Evolutionary conservation across 2,888 invertebrate species (phyloP), one percentile per base, ranked within the genome.

Genomic region (Polydrusus pterygomalis): DNA sequence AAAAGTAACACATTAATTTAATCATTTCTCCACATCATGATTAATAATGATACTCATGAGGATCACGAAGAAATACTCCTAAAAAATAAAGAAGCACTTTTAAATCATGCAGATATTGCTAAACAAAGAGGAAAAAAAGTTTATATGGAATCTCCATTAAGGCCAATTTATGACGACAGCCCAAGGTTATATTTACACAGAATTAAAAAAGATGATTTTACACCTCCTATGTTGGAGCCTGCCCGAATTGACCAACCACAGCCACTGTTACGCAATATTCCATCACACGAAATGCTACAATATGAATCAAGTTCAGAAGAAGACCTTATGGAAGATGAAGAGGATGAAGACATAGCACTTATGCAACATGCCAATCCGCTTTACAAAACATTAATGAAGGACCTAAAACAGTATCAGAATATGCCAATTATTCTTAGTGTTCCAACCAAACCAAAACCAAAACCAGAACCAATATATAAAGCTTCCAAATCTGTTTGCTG

Each of bases 81-180:
- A 15, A 60, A 18, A 38, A 64, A 47, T 47, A 64, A 49, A 17
- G 30, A 64, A 64, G 11, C 25, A 2, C 64, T 64, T 17, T 18
- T 67, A 1, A 40, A 67, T 18, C 20, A 67, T 20, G 67, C 54
- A 20, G 54, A 54, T 54, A 13, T 54, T 20, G 15, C 40, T 10
- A 54, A 67, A n/a, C 11, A 49, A 13, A 18, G 18, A 13, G 54
- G 51, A 8, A 51, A n/a, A n/a, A n/a, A 18, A 20, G 0, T 67
- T 1, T 67, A 51, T 67, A 38, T 67, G 20, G 54, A 67, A 38
- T 67, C 67, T 2, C 51, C 34, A 13, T 17, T 67, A 54, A 54
- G 54, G 15, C 51, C 13, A 54, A 17, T 17, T 18, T 67, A 51
- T 49, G 67, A 67, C 10, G 49, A 67, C 13, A 67, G 54, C 15